These are phyloP conservation scores for Raja brachyura DNA, from an alignment of 2,113 vertebrate genomes.

Conservation along the genomic window DNA sequence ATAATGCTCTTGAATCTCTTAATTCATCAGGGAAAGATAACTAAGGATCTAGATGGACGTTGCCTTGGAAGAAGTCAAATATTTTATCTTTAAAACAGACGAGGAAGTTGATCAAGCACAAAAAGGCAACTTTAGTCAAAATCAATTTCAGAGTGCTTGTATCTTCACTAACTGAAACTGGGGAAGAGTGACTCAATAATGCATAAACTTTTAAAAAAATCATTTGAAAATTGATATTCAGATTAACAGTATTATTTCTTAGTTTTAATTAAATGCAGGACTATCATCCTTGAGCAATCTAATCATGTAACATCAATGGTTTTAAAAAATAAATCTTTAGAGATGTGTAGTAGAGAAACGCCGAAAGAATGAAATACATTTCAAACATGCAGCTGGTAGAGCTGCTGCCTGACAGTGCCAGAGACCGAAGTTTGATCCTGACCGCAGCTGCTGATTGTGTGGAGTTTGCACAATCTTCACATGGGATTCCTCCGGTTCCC, in stretches of 20 bases:
- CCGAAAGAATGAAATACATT: too few relatives aligned
- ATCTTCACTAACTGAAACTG: background rate
- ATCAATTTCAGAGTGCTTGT: background rate
- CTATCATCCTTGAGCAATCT: too few relatives aligned
- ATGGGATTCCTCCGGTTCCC: too few relatives aligned
- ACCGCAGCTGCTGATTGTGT: too few relatives aligned
- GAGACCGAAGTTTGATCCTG: too few relatives aligned
- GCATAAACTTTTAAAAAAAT: background rate
- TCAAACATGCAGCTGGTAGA: too few relatives aligned
- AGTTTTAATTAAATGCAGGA: background rate
- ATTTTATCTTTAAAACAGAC: too few relatives aligned
- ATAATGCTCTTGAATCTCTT: background rate
- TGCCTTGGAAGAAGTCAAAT: background rate
- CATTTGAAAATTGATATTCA: background rate
- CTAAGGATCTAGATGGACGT: background rate
- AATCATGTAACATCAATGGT: too few relatives aligned
- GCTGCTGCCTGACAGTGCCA: too few relatives aligned
- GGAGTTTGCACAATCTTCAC: too few relatives aligned
- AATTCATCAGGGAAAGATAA: background rate
- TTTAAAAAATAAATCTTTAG: too few relatives aligned
- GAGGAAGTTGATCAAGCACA: background rate
- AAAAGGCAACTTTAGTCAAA: background rate
- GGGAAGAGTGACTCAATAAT: background rate
- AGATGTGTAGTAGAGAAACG: too few relatives aligned
- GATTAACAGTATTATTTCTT: background rate